A percentile compares a stretch with the other conserved stretches of the same genome.
Evolutionary conservation across 2,113 vertebrate species (phyloP).

Genomic region (Amia ocellicauda): DNA sequence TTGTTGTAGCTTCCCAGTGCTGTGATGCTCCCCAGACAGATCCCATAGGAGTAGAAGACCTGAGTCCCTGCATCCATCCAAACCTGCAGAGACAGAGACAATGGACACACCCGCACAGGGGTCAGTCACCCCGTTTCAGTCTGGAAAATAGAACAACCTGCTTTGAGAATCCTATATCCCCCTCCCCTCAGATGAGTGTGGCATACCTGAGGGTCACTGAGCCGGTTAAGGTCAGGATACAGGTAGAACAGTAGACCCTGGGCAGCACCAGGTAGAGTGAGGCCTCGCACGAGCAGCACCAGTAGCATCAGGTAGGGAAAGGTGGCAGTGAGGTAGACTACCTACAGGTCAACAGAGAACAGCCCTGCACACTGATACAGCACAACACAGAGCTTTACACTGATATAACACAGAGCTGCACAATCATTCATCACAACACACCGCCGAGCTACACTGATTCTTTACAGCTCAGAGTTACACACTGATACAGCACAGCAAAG

Average conservation of each 20-base stretch:
- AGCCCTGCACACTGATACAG: conserved; percentile 14
- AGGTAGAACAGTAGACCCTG: conserved; percentile 82
- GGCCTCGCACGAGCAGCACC: conserved; percentile 74
- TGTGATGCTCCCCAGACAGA: conserved; percentile 87
- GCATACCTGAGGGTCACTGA: conserved; percentile 80
- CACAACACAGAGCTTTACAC: neutral
- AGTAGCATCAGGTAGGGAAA: conserved; percentile 81
- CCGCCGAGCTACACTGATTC: no score
- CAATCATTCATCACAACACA: no score
- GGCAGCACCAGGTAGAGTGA: conserved; percentile 74
- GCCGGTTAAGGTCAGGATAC: conserved; percentile 70
- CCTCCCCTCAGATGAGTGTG: neutral
- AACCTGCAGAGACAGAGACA: conserved; percentile 61
- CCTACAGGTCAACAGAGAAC: conserved; percentile 63
- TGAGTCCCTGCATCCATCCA: conserved; percentile 95
- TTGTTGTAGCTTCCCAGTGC: conserved; percentile 93
- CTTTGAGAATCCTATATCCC: no score
- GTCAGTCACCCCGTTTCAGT: neutral
- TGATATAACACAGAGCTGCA: conserved; percentile 3
- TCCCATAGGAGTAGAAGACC: conserved; percentile 90
- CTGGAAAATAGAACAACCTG: no score
- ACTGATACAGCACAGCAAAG: no score
- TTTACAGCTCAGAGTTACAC: no score
- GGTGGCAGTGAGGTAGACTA: conserved; percentile 83
- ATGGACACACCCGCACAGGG: neutral